These are phyloP conservation scores for Dysdera silvatica DNA, from an alignment of 1,140 invertebrate species.

Conservation along the genomic window DNA sequence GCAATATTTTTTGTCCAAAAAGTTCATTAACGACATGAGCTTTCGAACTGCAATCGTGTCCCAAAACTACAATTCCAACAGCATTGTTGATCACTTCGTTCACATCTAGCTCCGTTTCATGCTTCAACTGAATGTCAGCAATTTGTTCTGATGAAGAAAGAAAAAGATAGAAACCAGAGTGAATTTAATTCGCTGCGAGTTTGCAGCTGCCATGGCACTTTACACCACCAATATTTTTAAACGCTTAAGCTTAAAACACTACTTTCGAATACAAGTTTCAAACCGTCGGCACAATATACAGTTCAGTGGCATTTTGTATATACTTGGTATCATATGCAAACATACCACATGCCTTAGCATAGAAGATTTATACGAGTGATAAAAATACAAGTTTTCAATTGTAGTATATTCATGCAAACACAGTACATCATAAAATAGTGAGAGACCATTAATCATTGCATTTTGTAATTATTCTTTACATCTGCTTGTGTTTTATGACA, in stretches of 20 bases:
- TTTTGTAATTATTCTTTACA: no score
- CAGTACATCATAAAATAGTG: no score
- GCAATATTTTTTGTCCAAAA: slow-evolving; percentile 56
- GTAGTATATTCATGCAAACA: no score
- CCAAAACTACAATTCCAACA: slow-evolving; percentile 56
- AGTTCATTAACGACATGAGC: slow-evolving; percentile 64
- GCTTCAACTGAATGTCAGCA: slow-evolving; percentile 39
- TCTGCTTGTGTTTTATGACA: no score
- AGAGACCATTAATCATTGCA: no score
- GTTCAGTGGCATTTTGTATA: not conserved
- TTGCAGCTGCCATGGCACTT: not conserved
- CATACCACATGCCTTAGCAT: no score
- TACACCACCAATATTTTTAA: not conserved
- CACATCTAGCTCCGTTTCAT: slow-evolving; percentile 44
- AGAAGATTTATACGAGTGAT: no score
- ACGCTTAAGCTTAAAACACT: not conserved
- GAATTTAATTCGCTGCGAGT: not conserved
- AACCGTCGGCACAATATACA: not conserved
- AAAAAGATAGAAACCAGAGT: not conserved
- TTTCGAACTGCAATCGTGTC: slow-evolving; percentile 59
- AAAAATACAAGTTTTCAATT: no score
- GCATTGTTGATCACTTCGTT: slow-evolving; percentile 42
- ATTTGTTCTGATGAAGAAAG: slow-evolving; percentile 39
- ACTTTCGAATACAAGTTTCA: not conserved
- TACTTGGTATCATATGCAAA: not conserved